phyloP scores from a whole-genome alignment of 1,140 invertebrate species.

The Helicoverpa armigera region DNA sequence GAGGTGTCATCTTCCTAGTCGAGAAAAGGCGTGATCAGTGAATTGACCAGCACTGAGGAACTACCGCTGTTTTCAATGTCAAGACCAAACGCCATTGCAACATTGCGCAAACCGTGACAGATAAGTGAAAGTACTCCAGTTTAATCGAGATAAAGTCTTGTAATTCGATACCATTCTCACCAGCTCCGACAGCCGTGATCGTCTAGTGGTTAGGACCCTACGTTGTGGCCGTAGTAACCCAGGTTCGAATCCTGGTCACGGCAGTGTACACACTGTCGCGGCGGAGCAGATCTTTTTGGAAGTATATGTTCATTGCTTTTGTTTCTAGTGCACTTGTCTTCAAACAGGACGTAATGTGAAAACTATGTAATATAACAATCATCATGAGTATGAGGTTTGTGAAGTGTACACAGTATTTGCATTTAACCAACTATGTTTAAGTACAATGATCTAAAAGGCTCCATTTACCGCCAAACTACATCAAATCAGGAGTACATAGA shows the following conservation, averaged over 20 bases:
- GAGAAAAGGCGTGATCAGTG: too few relatives aligned
- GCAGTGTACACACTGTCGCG: slow-evolving; percentile 59
- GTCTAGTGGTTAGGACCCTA: slow-evolving; percentile 84
- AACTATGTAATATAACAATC: background rate
- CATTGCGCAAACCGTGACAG: background rate
- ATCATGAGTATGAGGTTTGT: background rate
- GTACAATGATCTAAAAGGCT: too few relatives aligned
- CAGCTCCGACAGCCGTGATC: slow-evolving; percentile 72
- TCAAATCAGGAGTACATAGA: too few relatives aligned
- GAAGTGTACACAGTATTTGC: too few relatives aligned
- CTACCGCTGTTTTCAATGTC: too few relatives aligned
- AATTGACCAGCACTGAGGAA: too few relatives aligned
- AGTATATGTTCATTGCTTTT: background rate
- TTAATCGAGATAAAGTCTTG: slow-evolving; percentile 1
- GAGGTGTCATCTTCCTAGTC: too few relatives aligned
- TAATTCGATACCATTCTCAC: slow-evolving; percentile 13
- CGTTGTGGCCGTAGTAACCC: slow-evolving; percentile 86
- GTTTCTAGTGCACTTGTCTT: background rate
- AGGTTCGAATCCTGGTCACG: slow-evolving; percentile 86
- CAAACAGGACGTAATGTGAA: background rate
- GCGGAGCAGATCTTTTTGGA: slow-evolving; percentile 21
- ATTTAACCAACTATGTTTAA: too few relatives aligned
- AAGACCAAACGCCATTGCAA: background rate
- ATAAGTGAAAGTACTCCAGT: slow-evolving; percentile 12
- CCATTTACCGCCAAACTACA: too few relatives aligned